Conservation (phyloP, 2,113 vertebrate species). For the Mobula hypostoma region DNA sequence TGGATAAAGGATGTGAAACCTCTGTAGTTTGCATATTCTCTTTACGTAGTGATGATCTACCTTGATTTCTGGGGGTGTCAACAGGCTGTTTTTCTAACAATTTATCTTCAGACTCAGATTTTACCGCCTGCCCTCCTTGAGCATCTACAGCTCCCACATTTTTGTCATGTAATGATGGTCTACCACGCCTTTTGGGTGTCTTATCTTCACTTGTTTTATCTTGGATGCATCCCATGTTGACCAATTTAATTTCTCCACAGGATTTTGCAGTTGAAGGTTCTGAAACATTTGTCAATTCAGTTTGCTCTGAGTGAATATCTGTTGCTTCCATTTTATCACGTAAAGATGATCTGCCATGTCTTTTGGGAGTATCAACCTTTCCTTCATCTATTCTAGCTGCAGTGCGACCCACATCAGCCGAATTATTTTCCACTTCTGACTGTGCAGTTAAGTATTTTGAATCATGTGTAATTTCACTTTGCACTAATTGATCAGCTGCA, state of each 20-base stretch:
- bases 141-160: background rate
- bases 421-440: background rate
- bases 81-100: background rate
- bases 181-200: background rate
- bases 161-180: background rate
- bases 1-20: background rate
- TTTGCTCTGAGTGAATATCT: conserved; percentile 42
- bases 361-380: background rate
- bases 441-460: background rate
- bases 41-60: background rate
- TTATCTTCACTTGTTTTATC: background rate
- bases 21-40: background rate
- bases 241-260: background rate
- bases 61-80: background rate
- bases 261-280: background rate
- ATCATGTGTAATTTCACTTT: background rate
- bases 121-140: background rate
- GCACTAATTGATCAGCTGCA: conserved; percentile 42
- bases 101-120: background rate
- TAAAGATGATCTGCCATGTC: background rate
- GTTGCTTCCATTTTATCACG: background rate
- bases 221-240: background rate
- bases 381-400: conserved; percentile 40
- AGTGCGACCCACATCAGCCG: background rate
- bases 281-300: background rate